Evolutionary conservation across 2,888 invertebrate genomes (phyloP), one percentile per base, ranked within the genome.

Genomic region (Trissolcus brochymenae): DNA sequence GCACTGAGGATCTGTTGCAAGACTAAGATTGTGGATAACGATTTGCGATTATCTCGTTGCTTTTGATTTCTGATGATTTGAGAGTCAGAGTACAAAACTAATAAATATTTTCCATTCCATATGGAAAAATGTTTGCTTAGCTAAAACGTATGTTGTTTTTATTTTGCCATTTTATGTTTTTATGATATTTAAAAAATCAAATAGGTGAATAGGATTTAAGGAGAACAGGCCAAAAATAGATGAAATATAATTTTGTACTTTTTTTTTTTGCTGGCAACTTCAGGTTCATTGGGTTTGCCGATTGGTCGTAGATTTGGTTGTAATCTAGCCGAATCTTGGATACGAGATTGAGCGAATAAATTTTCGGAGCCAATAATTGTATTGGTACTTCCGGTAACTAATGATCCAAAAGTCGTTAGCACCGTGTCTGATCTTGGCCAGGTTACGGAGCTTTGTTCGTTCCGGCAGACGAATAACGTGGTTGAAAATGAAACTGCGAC

Each of bases 381-480:
- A 88, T 88, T 85, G 88, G 88, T 87, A 87, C 86, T 88, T 88
- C 86, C 88, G 83, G 88, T 88, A 88, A 88, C 87, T 88, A 88
- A 88, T 88, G 88, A 88, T 88, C 88, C 84, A 85, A 87, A 87
- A 88, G 87, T 87, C 87, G 87, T 88, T 88, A 88, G 82, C 86
- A 76, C 83, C 78, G 83, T 79, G 82, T 80, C 82, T 81, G 81
- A 81, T 79, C 79, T 80, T 81, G 76, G 71, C 74, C 71, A 77
- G 81, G 78, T 81, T 79, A 75, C 78, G 74, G 73, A 74, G 76
- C 74, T 80, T 80, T 72, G 74, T 76, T 76, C 78, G 61, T 73
- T 77, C 74, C 74, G 73, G 68, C 64, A 80, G 77, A 76, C 80
- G 77, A 79, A 77, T 79, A 80, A 80, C 76, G 65, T 67, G 74